Evolutionary conservation across 1,140 invertebrate genomes (phyloP).

Genomic region (Trinorchestia longiramus): DNA sequence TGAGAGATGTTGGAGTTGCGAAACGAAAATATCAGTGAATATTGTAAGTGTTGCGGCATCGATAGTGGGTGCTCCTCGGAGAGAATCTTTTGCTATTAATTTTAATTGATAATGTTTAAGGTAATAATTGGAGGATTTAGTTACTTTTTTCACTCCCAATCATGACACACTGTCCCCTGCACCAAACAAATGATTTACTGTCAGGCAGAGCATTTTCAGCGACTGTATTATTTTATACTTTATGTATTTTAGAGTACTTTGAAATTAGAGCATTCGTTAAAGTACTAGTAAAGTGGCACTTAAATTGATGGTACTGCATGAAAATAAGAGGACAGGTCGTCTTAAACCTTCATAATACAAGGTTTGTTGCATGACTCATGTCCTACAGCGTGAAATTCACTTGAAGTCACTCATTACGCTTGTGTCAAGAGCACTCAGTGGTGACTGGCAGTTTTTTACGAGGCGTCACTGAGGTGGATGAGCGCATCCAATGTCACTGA

Average conservation of each 20-base stretch:
- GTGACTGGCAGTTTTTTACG: neutral
- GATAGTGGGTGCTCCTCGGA: too few relatives aligned
- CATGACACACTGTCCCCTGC: too few relatives aligned
- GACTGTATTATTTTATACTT: too few relatives aligned
- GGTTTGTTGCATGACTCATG: neutral
- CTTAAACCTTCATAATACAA: neutral
- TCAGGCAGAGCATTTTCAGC: too few relatives aligned
- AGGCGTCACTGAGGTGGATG: neutral
- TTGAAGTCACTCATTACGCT: neutral
- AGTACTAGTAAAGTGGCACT: neutral
- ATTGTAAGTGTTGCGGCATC: neutral
- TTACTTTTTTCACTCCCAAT: too few relatives aligned
- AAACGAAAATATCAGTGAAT: neutral
- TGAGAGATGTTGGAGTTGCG: neutral
- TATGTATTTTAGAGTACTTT: too few relatives aligned
- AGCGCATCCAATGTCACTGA: too few relatives aligned
- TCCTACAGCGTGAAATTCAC: neutral
- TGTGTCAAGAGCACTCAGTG: neutral
- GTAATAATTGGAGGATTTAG: too few relatives aligned
- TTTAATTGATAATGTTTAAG: too few relatives aligned
- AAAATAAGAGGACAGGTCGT: neutral
- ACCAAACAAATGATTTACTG: too few relatives aligned
- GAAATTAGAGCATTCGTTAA: too few relatives aligned
- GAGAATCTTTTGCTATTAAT: too few relatives aligned
- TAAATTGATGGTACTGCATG: neutral